A percentile compares a stretch with the other conserved stretches of the same genome.
phyloP scores from a whole-genome alignment of 2,113 vertebrate species.

The Nothobranchius kuhntae region DNA sequence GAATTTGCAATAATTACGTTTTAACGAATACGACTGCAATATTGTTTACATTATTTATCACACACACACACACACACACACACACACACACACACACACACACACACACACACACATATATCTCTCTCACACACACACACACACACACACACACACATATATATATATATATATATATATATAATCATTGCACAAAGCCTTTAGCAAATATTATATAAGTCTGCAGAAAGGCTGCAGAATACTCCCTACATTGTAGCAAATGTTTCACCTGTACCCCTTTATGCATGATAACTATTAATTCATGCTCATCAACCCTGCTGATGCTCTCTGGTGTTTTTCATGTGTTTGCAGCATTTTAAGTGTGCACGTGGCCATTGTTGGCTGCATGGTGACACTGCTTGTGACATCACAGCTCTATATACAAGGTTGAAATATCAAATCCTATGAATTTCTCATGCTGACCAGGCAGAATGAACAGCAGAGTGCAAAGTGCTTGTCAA shows the following conservation, averaged over 20 bases:
- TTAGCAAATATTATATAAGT: too few species aligned
- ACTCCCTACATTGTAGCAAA: neutral
- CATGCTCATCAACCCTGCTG: neutral
- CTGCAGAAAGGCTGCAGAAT: neutral
- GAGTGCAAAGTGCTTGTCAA: constrained; percentile 61
- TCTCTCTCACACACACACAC: too few species aligned
- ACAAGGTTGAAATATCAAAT: constrained; percentile 49
- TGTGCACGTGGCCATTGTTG: constrained; percentile 22
- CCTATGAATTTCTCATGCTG: constrained; percentile 67
- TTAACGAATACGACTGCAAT: too few species aligned
- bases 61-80: too few species aligned
- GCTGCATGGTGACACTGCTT: constrained; percentile 23
- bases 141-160: too few species aligned
- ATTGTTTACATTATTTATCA: too few species aligned
- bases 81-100: too few species aligned
- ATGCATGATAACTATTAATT: constrained; percentile 13
- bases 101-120: too few species aligned
- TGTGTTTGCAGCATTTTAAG: neutral
- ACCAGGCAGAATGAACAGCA: constrained; percentile 47
- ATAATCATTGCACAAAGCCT: too few species aligned
- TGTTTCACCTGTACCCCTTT: neutral
- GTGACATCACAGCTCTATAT: constrained; percentile 39
- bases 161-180: too few species aligned
- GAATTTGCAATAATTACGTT: too few species aligned
- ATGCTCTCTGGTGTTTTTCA: neutral